Conservation (phyloP, 2,797 vertebrate genomes). For the Sphenopsis melanotis region DNA sequence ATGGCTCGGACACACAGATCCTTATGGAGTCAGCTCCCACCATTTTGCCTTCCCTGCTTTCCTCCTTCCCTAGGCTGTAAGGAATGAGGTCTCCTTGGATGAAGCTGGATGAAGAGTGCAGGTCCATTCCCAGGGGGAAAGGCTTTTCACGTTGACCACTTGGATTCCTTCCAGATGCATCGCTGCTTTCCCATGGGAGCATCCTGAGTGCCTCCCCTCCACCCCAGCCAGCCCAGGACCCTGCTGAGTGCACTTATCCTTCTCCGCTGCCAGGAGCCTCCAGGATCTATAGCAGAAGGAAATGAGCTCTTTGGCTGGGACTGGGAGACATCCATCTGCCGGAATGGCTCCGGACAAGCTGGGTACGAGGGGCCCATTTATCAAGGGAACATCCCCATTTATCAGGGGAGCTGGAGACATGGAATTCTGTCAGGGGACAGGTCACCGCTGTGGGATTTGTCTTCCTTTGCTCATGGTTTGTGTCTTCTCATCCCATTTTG, state of each 20-base stretch:
- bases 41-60: neutral
- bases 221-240: neutral
- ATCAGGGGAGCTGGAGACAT: neutral
- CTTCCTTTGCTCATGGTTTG: neutral
- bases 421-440: neutral
- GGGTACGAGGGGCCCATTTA: neutral
- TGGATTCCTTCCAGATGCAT: neutral
- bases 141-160: neutral
- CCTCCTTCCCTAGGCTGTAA: rapidly evolving
- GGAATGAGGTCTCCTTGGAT: neutral
- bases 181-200: neutral
- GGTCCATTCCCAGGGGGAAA: neutral
- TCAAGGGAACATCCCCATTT: neutral
- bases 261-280: neutral
- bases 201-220: constrained; percentile 12
- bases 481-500: neutral
- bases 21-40: neutral
- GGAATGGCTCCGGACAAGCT: neutral
- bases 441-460: neutral
- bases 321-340: constrained; percentile 11
- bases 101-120: neutral
- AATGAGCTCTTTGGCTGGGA: constrained; percentile 46
- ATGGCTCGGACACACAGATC: neutral
- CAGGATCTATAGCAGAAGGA: constrained; percentile 46
- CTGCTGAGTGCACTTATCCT: constrained; percentile 40